Base-by-base conservation (phyloP, 1,140 invertebrate genomes). In the Ptiloglossa arizonensis region DNA sequence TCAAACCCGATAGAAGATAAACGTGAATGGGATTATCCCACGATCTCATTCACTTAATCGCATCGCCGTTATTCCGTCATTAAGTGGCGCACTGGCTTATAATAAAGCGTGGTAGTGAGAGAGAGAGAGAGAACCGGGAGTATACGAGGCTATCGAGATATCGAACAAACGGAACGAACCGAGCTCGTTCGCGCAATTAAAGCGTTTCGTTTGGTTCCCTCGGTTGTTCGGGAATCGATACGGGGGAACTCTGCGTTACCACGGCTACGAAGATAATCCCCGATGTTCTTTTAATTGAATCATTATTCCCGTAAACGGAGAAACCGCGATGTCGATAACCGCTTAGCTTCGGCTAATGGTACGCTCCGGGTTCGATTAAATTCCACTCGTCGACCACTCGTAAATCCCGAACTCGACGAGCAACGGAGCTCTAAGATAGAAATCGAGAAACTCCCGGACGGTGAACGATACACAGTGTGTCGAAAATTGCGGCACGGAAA, bases 11-110 rank as follows among this genome's bases (percentile, higher is more conserved):
- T 35, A 29, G n/a, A 29, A 44, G 72, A 74, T 67, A 67, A 54
- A 62, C 44, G 54, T 52, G 64, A 82, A 82, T 32, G 66, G 74
- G 80, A 56, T 79, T 76, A 68, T 75, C 72, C 64, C 41, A 27
- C 72, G 50, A 67, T 67, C 72, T 46, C 62, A 22, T 66, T 66
- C 81, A 11, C 22, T 82, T 79, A 73, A 83, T 64, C 67, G 56
- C 48, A 67, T 35, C 74, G 41, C 50, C 74, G 74, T 82, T 82
- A 83, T 66, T 64, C 74, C 54, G 54, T 72, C 64, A 50, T 82
- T 72, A 79, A 82, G 50, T 67, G 4, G 27, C 32, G 29, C 27
- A 27, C 59, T 32, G n/a, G 19, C 50, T 13, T 0, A 38, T 22
- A 27, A 74, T 44, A 44, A 22, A 52, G 9, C 38, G 3, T 9